Percentiles rank a stretch among this genome's conserved stretches.
These are phyloP conservation scores for Philypnodon macrostomus DNA, from an alignment of 2,797 vertebrate species.

Conservation along the genomic window DNA sequence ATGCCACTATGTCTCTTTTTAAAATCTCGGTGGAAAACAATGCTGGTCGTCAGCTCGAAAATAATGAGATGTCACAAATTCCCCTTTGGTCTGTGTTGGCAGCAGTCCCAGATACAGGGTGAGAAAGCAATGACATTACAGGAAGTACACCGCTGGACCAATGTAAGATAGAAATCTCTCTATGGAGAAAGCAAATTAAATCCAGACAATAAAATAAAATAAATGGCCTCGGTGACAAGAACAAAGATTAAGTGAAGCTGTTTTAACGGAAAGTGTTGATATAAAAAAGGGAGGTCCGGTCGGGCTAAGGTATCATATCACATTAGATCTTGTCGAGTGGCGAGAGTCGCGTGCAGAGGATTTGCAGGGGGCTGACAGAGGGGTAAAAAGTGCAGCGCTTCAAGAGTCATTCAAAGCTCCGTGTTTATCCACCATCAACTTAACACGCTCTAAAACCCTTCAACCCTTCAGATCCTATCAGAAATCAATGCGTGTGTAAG, in stretches of 20 bases:
- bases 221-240: slow-evolving; percentile 16
- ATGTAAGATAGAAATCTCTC: slow-evolving; percentile 43
- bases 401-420: slow-evolving; percentile 20
- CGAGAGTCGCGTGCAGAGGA: slow-evolving; percentile 31
- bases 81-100: slow-evolving; percentile 49
- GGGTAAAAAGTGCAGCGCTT: slow-evolving; percentile 13
- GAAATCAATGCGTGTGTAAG: slow-evolving; percentile 35
- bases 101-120: slow-evolving; percentile 52
- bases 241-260: no score
- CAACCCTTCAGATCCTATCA: slow-evolving; percentile 46
- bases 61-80: slow-evolving; percentile 56
- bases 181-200: slow-evolving; percentile 37
- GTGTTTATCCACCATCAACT: slow-evolving; percentile 33
- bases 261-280: slow-evolving; percentile 17
- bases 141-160: slow-evolving; percentile 55
- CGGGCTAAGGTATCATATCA: slow-evolving; percentile 53
- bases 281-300: slow-evolving; percentile 32
- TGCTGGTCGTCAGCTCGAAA: slow-evolving; percentile 65
- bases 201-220: slow-evolving; percentile 23
- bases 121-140: slow-evolving; percentile 55
- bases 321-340: slow-evolving; percentile 45
- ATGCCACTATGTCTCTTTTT: slow-evolving; percentile 51
- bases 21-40: slow-evolving; percentile 56
- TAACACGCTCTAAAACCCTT: slow-evolving; percentile 32
- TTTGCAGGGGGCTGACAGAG: slow-evolving; percentile 32